phyloP scores from a whole-genome alignment of 2,113 vertebrate genomes.

The Antechinus flavipes region DNA sequence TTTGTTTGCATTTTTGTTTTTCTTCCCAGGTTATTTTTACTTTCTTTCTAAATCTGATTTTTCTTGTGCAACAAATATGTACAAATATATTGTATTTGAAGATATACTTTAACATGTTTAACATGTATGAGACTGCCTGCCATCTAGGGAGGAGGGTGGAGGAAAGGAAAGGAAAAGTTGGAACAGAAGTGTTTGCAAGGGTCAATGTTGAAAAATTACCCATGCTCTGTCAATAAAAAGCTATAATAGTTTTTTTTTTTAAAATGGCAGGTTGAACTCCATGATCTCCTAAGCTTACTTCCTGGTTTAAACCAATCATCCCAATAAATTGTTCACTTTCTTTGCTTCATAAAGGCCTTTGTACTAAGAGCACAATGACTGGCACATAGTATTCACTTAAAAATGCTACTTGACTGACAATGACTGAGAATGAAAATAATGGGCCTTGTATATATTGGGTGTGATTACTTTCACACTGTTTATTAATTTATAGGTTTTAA shows the following conservation, averaged over 20 bases:
- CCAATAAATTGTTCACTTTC: not conserved
- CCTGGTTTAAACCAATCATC: not conserved
- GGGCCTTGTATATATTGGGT: not conserved
- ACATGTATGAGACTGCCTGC: too few relatives aligned
- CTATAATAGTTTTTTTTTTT: not conserved
- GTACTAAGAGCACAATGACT: slow-evolving; percentile 40
- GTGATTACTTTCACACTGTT: slow-evolving; percentile 46
- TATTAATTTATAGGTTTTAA: slow-evolving; percentile 58
- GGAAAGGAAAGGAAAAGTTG: too few relatives aligned
- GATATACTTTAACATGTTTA: too few relatives aligned
- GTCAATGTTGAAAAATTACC: too few relatives aligned
- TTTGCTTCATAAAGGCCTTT: slow-evolving; percentile 19
- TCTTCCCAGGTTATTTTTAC: too few relatives aligned
- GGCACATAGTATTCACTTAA: slow-evolving; percentile 30
- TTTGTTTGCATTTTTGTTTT: too few relatives aligned
- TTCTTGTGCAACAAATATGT: too few relatives aligned
- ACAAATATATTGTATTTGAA: too few relatives aligned
- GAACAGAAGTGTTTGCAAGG: too few relatives aligned
- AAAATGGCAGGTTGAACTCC: not conserved
- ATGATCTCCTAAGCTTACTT: not conserved
- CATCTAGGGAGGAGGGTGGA: too few relatives aligned
- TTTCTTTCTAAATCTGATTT: too few relatives aligned
- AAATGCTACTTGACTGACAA: not conserved
- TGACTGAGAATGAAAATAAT: not conserved
- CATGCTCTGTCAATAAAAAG: too few relatives aligned